Base-by-base conservation (phyloP, 2,113 vertebrate genomes). In the Pseudopodoces humilis region DNA sequence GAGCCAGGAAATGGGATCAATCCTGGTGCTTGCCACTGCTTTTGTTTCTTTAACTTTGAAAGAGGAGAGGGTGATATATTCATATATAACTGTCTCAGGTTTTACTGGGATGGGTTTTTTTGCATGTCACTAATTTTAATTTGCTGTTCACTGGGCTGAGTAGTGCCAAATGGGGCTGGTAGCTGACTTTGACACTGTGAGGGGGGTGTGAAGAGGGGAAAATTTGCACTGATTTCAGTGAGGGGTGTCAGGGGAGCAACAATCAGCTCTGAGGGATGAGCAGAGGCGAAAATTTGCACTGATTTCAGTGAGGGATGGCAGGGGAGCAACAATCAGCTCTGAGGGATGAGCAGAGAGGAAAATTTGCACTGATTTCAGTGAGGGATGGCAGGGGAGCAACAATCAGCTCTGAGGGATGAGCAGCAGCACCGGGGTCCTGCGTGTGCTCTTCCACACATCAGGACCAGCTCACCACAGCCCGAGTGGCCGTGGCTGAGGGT, bases 401-500 rank as follows among this genome's bases (percentile, higher is more conserved):
- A 24, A 11, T 11, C 59, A 75, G 18, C 52, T 63, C 62, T 44
- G 78, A 67, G n/a, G 28, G 78, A 35, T n/a, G 85, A 82, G 79
- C 5, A 7, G 64, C 83, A 90, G 46, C 31, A 31, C 33, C 1
- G 13, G 39, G 41, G 43, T 50, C 35, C 39, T 12, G n/a, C 41
- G 23, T 22, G 25, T 47, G 18, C 69, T 7, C 30, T n/a, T 5
- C 8, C 39, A 6, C 30, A 2, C 3, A 3, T n/a, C 23, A 0
- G 15, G 28, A 22, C 7, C 37, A 1, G 59, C 59, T 22, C 28
- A 2, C 3, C 10, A 3, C 37, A 6, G 47, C 28, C 15, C 2
- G 4, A 27, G 44, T 2, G 15, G 39, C 41, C 15, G 4, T 1
- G 15, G 0, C 1, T 6, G 9, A 1, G 8, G 8, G 16, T 5